phyloP scores from a whole-genome alignment of 2,113 vertebrate genomes.

The Aegypius monachus region DNA sequence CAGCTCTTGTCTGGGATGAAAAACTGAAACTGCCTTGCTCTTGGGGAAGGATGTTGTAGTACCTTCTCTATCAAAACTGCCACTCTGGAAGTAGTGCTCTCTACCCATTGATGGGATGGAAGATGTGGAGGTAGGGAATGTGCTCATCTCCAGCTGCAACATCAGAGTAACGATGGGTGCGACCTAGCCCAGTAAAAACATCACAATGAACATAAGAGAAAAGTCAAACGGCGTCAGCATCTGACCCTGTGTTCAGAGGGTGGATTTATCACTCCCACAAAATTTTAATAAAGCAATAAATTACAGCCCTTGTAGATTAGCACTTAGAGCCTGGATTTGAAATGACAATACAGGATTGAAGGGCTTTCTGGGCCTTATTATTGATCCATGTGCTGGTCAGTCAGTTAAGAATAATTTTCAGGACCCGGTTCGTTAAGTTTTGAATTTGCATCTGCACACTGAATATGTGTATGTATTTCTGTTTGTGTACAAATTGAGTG shows the following conservation, averaged over 20 bases:
- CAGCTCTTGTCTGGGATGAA: background rate
- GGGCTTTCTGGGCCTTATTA: background rate
- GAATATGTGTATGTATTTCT: background rate
- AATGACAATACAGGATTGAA: slow-evolving; percentile 45
- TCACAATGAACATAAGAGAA: background rate
- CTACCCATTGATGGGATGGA: background rate
- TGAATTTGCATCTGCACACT: slow-evolving; percentile 22
- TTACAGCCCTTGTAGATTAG: slow-evolving; percentile 39
- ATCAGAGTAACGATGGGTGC: background rate
- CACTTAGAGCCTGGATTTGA: slow-evolving; percentile 17
- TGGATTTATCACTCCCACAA: slow-evolving; percentile 55
- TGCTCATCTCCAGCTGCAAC: background rate
- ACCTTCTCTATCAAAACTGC: background rate
- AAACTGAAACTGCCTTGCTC: background rate
- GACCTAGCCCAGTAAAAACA: background rate
- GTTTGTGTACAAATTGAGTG: background rate
- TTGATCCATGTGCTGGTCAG: background rate
- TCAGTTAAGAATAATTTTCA: slow-evolving; percentile 32
- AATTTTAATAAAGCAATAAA: slow-evolving; percentile 61
- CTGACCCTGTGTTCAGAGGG: background rate
- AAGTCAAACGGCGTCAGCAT: background rate
- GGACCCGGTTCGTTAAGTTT: slow-evolving; percentile 30
- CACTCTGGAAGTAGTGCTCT: background rate
- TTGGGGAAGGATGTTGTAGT: background rate
- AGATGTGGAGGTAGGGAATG: background rate